These are phyloP conservation scores for Elaphurus davidianus DNA, from an alignment of 2,113 vertebrate species.

Conservation along the genomic window DNA sequence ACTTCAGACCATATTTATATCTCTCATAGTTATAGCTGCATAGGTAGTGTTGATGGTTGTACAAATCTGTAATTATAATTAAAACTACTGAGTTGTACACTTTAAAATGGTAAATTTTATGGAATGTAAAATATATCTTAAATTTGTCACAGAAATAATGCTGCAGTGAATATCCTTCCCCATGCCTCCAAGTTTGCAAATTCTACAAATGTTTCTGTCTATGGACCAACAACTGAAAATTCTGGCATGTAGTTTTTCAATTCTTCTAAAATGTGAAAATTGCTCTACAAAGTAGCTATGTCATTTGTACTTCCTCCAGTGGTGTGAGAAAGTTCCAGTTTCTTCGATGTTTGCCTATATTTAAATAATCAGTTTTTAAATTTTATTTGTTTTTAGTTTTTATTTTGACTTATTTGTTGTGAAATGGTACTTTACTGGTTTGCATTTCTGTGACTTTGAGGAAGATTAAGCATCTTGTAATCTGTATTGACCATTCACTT, in stretches of 20 bases:
- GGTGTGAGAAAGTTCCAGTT: neutral
- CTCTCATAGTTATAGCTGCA: neutral
- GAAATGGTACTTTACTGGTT: neutral
- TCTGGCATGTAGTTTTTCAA: neutral
- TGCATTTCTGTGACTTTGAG: neutral
- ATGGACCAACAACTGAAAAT: neutral
- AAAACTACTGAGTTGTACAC: neutral
- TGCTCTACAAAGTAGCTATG: neutral
- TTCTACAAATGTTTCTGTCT: neutral
- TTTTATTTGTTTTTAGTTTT: neutral
- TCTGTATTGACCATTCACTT: neutral
- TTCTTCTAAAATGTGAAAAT: neutral
- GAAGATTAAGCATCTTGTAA: neutral
- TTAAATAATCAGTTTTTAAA: neutral
- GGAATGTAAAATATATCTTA: neutral
- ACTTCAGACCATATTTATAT: neutral
- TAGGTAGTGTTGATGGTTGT: neutral
- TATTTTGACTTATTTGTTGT: neutral
- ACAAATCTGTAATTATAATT: neutral
- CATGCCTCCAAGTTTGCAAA: neutral
- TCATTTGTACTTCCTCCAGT: neutral
- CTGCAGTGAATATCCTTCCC: neutral
- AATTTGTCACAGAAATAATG: neutral
- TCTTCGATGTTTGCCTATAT: neutral
- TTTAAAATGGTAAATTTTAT: neutral